Evolutionary conservation across 2,888 invertebrate species (phyloP).

Genomic region (Drosophila sordidula): DNA sequence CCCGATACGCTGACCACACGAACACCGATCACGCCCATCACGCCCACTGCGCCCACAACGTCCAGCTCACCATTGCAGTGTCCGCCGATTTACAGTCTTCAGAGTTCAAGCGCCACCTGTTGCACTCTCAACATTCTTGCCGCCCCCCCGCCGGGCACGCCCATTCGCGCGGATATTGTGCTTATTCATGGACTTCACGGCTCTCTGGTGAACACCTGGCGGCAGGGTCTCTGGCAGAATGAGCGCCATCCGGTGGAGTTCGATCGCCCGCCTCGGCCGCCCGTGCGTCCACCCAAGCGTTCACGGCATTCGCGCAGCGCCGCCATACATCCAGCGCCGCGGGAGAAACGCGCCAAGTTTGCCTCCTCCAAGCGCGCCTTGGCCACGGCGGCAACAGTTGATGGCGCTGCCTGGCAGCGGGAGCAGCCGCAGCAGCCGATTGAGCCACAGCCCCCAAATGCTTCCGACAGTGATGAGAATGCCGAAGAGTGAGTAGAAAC

Average conservation of each 20-base stretch:
- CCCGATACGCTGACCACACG: conserved; percentile 68
- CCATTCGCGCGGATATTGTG: conserved; percentile 89
- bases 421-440: conserved; percentile 24
- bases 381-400: conserved; percentile 17
- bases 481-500: conserved; percentile 52
- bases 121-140: conserved; percentile 83
- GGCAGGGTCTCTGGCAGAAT: conserved; percentile 89
- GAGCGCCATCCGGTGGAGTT: conserved; percentile 84
- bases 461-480: conserved; percentile 52
- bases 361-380: conserved; percentile 39
- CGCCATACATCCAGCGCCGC: conserved; percentile 78
- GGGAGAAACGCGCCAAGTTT: conserved; percentile 81
- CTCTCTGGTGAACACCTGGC: conserved; percentile 92
- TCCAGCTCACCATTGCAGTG: conserved; percentile 37
- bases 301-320: conserved; percentile 82
- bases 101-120: conserved; percentile 71
- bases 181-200: conserved; percentile 91
- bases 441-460: conserved; percentile 29
- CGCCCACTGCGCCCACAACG: conserved; percentile 49
- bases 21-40: conserved; percentile 51
- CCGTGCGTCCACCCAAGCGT: conserved; percentile 83
- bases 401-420: conserved; percentile 41
- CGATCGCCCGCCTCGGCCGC: conserved; percentile 83
- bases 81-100: conserved; percentile 43
- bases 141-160: conserved; percentile 81